Conservation (phyloP, 2,888 invertebrate genomes). For the Drosophila merina region DNA sequence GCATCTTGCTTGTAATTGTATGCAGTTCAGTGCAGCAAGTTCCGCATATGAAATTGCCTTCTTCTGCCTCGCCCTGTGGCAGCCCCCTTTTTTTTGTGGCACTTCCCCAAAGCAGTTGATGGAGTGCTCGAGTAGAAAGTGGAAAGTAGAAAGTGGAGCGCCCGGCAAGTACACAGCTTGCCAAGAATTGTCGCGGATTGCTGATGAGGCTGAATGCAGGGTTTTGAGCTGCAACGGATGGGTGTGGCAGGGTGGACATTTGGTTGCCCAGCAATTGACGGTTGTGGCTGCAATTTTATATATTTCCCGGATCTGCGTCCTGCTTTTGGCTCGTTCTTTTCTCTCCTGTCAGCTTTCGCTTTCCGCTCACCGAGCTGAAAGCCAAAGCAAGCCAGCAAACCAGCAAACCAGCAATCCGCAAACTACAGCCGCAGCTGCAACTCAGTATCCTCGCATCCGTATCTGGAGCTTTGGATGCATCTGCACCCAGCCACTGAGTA, state of each 20-base stretch:
- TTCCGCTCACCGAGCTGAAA: slow-evolving; percentile 41
- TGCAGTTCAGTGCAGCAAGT: slow-evolving; percentile 62
- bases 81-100: background rate
- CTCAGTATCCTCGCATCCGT: slow-evolving; percentile 4
- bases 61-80: no score
- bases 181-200: slow-evolving; percentile 76
- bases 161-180: slow-evolving; percentile 59
- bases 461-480: background rate
- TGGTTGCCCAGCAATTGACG: slow-evolving; percentile 75
- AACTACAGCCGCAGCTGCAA: slow-evolving; percentile 42
- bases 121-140: slow-evolving; percentile 26
- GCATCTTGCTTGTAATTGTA: slow-evolving; percentile 76
- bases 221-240: slow-evolving; percentile 10
- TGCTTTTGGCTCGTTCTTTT: slow-evolving; percentile 48
- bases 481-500: background rate
- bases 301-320: slow-evolving; percentile 47
- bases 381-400: slow-evolving; percentile 39
- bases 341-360: slow-evolving; percentile 47
- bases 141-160: slow-evolving; percentile 42
- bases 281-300: slow-evolving; percentile 66
- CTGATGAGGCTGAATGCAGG: slow-evolving; percentile 59
- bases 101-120: slow-evolving; percentile 30
- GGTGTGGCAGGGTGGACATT: slow-evolving; percentile 45
- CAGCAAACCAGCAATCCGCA: slow-evolving; percentile 31
- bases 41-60: slow-evolving; percentile 42